Evolutionary conservation across 2,888 invertebrate genomes (phyloP), one percentile per base, ranked within the genome.

Genomic region (Cantharis rustica): DNA sequence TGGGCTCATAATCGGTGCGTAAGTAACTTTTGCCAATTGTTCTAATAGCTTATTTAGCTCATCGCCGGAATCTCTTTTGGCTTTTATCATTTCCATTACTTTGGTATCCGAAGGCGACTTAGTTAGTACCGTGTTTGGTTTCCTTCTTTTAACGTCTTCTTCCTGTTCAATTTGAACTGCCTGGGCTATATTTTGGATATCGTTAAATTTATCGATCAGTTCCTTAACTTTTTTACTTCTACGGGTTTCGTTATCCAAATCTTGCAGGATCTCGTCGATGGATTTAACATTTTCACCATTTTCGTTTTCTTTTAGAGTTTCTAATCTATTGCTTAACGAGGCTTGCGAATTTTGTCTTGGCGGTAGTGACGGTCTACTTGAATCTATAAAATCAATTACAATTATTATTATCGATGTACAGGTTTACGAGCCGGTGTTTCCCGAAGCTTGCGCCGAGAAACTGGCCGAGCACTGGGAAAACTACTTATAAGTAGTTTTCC

Each of bases 11-110:
- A 89, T 84, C 0, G 89, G 88, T 0, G 88, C 88, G 66, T 82
- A 85, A 3, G 88, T 88, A 23, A 89, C 87, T 80, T 88, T 87
- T 10, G 86, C 83, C 68, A 89, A 81, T 78, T 89, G 87, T 17
- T 86, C 85, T 68, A 89, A 79, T 10, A 89, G 78, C 68, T 80
- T 78, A 75, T 84, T 85, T 69, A 89, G 81, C 72, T 89, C 88
- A 70, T 88, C 47, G 4, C 47, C 86, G 0, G 87, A 86, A 79
- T 86, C 80, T 63, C 85, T 81, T n/a, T 80, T 78, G n/a, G 71
- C 72, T 7, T 70, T 63, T 64, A 64, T 26, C 11, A 16, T 27
- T 17, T 73, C 62, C 16, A 27, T 13, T 15, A 68, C 20, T 68
- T 61, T 11, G 4, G 64, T 69, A 15, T 69, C 71, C 16, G 69